These are phyloP conservation scores for Drosophila orosa DNA, from an alignment of 1,140 invertebrate species.

Conservation along the genomic window DNA sequence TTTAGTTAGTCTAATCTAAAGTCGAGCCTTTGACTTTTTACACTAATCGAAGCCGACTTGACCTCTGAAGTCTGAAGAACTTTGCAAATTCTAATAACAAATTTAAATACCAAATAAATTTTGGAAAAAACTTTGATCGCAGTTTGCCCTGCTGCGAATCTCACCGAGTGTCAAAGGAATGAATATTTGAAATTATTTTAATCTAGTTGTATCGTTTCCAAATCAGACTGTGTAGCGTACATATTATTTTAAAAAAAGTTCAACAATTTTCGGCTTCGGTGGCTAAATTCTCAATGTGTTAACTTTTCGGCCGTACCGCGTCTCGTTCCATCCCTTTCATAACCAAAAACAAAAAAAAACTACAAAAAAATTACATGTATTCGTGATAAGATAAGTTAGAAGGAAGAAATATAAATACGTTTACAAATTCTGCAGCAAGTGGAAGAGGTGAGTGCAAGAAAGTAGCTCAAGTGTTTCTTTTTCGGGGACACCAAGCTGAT, in stretches of 20 bases:
- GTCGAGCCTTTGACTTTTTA: too few relatives aligned
- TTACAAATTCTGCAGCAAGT: constrained; percentile 33
- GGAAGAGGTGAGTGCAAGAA: constrained; percentile 60
- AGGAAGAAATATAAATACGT: constrained; percentile 8
- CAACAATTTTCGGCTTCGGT: constrained; percentile 69
- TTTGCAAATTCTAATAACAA: too few relatives aligned
- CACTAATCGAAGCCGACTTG: too few relatives aligned
- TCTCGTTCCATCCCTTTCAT: constrained; percentile 56
- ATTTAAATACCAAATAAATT: not conserved
- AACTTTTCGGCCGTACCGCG: constrained; percentile 72
- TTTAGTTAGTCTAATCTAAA: too few relatives aligned
- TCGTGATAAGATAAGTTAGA: not conserved
- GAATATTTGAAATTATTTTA: constrained; percentile 13
- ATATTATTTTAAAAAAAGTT: constrained; percentile 77
- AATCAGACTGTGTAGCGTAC: constrained; percentile 79
- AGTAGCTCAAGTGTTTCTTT: constrained; percentile 24
- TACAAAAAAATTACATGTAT: constrained; percentile 16
- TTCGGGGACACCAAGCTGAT: constrained; percentile 13
- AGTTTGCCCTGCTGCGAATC: constrained; percentile 10
- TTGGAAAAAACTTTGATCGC: not conserved
- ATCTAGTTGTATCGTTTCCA: constrained; percentile 72
- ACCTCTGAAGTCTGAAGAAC: too few relatives aligned
- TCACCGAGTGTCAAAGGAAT: constrained; percentile 36
- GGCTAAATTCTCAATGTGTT: constrained; percentile 76
- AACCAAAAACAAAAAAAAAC: constrained; percentile 1